Percentiles rank a stretch among this genome's conserved stretches.
Evolutionary conservation across 2,888 invertebrate species (phyloP).

Genomic region (Tuta absoluta): DNA sequence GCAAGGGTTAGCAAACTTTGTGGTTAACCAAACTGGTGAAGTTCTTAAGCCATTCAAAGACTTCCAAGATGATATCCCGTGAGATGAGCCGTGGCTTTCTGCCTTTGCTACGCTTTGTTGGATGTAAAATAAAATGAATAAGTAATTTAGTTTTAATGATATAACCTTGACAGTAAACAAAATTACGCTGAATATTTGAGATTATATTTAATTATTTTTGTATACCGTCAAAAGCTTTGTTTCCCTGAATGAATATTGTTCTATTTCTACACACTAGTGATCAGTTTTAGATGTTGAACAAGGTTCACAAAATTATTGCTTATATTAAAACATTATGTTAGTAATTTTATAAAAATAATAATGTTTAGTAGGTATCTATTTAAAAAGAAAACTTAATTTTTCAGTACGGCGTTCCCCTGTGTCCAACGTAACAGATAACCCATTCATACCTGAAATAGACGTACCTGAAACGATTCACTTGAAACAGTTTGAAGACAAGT

Average conservation of each 20-base stretch:
- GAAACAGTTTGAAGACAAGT: not conserved
- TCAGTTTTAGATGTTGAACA: too few species aligned
- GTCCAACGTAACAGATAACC: conserved; percentile 25
- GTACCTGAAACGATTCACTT: not conserved
- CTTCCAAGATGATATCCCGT: conserved; percentile 4
- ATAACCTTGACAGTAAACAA: not conserved
- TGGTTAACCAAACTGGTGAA: conserved; percentile 17
- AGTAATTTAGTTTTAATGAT: not conserved
- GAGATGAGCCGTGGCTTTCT: conserved; percentile 1
- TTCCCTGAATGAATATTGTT: too few species aligned
- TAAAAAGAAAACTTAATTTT: not conserved
- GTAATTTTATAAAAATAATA: too few species aligned
- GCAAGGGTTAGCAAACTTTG: conserved; percentile 10
- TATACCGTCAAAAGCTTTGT: too few species aligned
- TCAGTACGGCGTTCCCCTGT: conserved; percentile 5
- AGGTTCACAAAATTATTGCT: too few species aligned
- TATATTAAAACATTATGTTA: too few species aligned
- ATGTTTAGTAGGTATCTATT: not conserved
- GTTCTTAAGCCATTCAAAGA: conserved; percentile 15
- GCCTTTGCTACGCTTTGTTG: conserved; percentile 5
- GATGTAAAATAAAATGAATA: not conserved
- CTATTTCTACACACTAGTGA: too few species aligned
- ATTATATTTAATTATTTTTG: too few species aligned
- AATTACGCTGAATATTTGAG: too few species aligned
- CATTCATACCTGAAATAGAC: conserved; percentile 13